Evolutionary conservation across 2,797 vertebrate species (phyloP).

Genomic region (Poecilia velifera): DNA sequence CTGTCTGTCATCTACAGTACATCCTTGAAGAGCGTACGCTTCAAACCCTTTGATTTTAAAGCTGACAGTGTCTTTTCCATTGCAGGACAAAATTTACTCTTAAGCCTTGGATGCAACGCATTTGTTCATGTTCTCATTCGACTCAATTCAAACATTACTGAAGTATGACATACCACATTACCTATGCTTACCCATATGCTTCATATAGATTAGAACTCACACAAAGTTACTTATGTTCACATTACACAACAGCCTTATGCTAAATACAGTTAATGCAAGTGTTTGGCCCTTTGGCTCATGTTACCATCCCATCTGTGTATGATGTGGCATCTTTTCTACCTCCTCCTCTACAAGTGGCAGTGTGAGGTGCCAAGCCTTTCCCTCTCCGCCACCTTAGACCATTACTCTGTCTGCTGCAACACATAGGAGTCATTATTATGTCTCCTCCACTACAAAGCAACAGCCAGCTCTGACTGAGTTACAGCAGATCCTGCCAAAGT

Average conservation of each 20-base stretch:
- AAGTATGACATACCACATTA: background rate
- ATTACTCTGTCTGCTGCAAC: constrained; percentile 62
- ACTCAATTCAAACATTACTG: background rate
- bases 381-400: constrained; percentile 48
- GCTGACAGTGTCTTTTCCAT: background rate
- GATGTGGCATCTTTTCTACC: constrained; percentile 38
- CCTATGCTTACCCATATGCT: background rate
- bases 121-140: background rate
- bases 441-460: constrained; percentile 61
- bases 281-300: constrained; percentile 27
- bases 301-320: constrained; percentile 59
- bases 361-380: constrained; percentile 48
- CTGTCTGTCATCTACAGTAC: background rate
- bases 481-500: constrained; percentile 68
- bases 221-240: background rate
- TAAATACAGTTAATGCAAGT: constrained; percentile 10
- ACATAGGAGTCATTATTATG: constrained; percentile 52
- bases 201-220: background rate
- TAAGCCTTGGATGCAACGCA: background rate
- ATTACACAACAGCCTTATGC: background rate
- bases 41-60: background rate
- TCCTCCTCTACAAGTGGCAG: constrained; percentile 53
- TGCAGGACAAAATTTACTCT: background rate
- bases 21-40: background rate
- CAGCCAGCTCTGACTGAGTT: constrained; percentile 56